Conservation (phyloP, 1,140 invertebrate genomes). For the Drosophila ambigua region DNA sequence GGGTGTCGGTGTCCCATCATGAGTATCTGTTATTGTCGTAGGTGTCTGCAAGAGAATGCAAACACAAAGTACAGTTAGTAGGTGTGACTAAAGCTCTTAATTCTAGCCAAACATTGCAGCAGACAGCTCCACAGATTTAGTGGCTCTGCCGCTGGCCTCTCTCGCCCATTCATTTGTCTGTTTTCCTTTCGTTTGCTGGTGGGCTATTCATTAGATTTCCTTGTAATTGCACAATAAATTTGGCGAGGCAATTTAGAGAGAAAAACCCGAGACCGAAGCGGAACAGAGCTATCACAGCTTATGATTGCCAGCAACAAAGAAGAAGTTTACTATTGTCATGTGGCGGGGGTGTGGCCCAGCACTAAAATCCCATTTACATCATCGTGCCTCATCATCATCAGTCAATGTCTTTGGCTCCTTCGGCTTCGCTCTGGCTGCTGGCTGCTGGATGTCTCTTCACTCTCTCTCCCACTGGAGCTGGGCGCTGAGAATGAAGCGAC, state of each 20-base stretch:
- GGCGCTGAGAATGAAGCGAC: constrained; percentile 67
- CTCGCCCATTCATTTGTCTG: background rate
- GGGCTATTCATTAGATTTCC: constrained; percentile 63
- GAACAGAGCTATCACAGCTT: constrained; percentile 69
- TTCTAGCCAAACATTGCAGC: too few relatives aligned
- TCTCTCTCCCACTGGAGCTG: constrained; percentile 5
- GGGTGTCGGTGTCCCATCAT: constrained; percentile 6
- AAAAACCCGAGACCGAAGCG: constrained; percentile 12
- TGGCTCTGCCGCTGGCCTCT: background rate
- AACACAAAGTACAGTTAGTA: background rate
- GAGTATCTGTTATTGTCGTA: background rate
- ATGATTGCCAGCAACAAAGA: constrained; percentile 66
- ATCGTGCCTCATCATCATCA: constrained; percentile 80
- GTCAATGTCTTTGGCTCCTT: constrained; percentile 60
- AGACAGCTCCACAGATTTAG: background rate
- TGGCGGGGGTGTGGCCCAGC: constrained; percentile 23
- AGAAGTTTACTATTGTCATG: constrained; percentile 80
- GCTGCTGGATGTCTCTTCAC: background rate
- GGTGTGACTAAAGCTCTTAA: background rate
- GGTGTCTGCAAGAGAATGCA: constrained; percentile 34
- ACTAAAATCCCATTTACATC: constrained; percentile 82
- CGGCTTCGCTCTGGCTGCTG: too few relatives aligned
- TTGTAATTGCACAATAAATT: constrained; percentile 79
- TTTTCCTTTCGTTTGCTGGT: background rate
- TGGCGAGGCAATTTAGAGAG: constrained; percentile 66